A percentile compares a stretch with the other conserved stretches of the same genome.
phyloP scores from a whole-genome alignment of 1,140 invertebrate genomes.

The Eubasilissa regina region DNA sequence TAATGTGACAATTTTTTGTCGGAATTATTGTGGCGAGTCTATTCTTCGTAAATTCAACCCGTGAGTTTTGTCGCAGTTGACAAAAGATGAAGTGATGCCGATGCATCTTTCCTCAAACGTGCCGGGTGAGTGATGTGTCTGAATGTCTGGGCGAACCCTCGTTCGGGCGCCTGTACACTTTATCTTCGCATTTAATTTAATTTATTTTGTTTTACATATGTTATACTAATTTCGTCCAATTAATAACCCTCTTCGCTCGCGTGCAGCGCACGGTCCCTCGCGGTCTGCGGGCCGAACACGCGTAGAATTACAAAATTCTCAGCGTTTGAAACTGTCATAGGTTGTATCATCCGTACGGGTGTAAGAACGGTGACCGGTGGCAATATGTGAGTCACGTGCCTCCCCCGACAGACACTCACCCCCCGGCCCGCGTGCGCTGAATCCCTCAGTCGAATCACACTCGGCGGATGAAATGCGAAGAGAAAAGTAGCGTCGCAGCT shows the following conservation, averaged over 20 bases:
- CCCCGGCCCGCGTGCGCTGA: constrained; percentile 16
- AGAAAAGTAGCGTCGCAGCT: too few relatives aligned
- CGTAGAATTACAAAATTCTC: constrained; percentile 2
- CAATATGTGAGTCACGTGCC: constrained; percentile 22
- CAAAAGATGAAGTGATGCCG: too few relatives aligned
- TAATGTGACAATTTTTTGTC: too few relatives aligned
- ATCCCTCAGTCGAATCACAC: constrained; percentile 15
- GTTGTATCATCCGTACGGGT: not conserved
- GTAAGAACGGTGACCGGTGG: not conserved
- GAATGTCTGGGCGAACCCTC: too few relatives aligned
- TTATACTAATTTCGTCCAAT: not conserved
- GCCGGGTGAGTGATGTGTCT: too few relatives aligned
- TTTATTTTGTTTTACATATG: too few relatives aligned
- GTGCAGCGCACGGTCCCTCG: not conserved
- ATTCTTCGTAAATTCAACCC: too few relatives aligned
- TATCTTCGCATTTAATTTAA: too few relatives aligned
- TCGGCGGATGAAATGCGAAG: not conserved
- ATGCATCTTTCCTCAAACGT: too few relatives aligned
- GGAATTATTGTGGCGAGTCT: too few relatives aligned
- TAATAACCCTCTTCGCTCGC: not conserved
- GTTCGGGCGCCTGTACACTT: too few relatives aligned
- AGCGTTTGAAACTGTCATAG: constrained; percentile 11
- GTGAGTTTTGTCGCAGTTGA: too few relatives aligned
- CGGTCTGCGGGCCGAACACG: not conserved
- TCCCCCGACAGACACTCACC: not conserved